Evolutionary conservation across 2,113 vertebrate species (phyloP), one percentile per base, ranked within the genome.

Genomic region (Serilophus lunatus): DNA sequence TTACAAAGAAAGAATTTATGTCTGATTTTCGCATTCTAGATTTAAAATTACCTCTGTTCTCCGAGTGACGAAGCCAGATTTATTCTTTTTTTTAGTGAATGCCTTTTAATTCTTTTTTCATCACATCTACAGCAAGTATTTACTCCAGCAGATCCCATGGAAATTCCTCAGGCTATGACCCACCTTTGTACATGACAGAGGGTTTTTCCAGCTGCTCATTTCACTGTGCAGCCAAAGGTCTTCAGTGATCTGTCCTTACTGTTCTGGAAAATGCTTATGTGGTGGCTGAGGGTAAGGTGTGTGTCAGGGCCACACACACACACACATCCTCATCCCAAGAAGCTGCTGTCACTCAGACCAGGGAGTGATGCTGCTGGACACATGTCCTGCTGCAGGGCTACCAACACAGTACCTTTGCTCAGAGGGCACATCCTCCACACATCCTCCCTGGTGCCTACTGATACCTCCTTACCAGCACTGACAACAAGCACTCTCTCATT

Each of bases 221-320:
- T 66, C 31, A 26, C 23, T 1, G 0, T 40, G 33, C 16, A 47
- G 42, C 16, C 6, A 38, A 18, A 61, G 53, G 10, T n/a, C 25
- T 69, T 51, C 49, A 25, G 9, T 4, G 44, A 28, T 25, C 36
- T 40, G 29, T 53, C 50, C 45, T 65, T 54, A 25, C 14, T 33
- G 25, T 23, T 69, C n/a, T 33, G 29, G 35, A 9, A 57, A 86
- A 47, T 2, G 26, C 13, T 38, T 29, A n/a, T 0, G 1, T 0
- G 1, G 23, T 8, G 20, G 20, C 36, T 13, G n/a, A 59, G n/a
- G 23, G 33, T 9, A 36, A 47, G 17, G 29, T 5, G 16, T 4
- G 8, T 38, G 15, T 16, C 25, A 13, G 13, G 14, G 44, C 33
- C 42, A 26, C 10, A 18, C 14, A 24, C 0, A 28, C 10, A 42